Base-by-base conservation (phyloP, 2,113 vertebrate genomes). In the Ciconia maguari region DNA sequence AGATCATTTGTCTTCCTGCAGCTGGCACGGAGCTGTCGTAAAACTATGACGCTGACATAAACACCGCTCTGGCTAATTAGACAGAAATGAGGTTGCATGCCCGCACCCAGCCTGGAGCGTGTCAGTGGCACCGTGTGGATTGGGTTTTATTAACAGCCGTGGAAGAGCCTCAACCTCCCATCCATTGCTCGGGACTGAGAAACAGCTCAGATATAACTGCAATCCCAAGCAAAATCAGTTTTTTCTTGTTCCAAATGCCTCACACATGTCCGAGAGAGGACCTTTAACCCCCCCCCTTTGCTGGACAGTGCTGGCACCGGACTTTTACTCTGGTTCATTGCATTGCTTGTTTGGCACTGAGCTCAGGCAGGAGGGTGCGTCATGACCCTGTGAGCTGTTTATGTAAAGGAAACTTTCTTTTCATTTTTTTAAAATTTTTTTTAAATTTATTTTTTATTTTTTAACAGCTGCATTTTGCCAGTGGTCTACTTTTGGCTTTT, bases 101-200 rank as follows among this genome's bases (percentile, higher is more conserved):
- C 69, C 0, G 0, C 72, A 48, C 52, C 64, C 92, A 79, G 60
- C 85, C 90, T 60, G 78, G 71, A 74, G 58, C 18, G 0, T 26
- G 19, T 29, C 2, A 0, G 48, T 34, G 58, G 60, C 3, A 2
- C 58, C 0, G 1, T 21, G 27, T 1, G 1, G 57, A 6, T 3
- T 61, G 46, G 62, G 14, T 51, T 92, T 74, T 74, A 29, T 66
- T 75, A 71, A 36, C 1, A 2, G 62, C 71, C 0, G 0, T 54
- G 80, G 54, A 58, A 48, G 38, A 51, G 42, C 65, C 38, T 84
- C 77, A 54, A 9, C 15, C 30, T 42, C 38, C 38, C 34, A 16
- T 32, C 38, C 41, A 8, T 29, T 41, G 69, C 91, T 89, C 8
- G 11, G 76, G 41, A 48, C 26, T 0, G 5, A 71, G 69, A 13